Evolutionary conservation across 1,140 invertebrate species (phyloP), one percentile per base, ranked within the genome.

Genomic region (Prorops nasuta): DNA sequence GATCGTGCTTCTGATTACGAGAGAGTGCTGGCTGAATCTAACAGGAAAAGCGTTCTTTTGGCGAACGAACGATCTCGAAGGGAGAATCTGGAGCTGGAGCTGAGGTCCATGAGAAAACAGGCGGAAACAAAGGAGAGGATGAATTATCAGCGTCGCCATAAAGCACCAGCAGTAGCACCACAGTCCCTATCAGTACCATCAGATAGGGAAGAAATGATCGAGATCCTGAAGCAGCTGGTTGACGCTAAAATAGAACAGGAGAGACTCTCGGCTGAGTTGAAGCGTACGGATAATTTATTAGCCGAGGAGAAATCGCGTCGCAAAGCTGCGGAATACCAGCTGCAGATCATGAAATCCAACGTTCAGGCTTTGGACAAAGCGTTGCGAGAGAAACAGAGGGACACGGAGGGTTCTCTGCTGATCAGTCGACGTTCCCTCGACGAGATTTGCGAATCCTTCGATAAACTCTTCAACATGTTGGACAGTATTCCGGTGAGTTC

Each of bases 371-470:
- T 78, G n/a, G 71, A 77, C 32, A 42, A 56, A 3, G 45, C 45
- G 15, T 18, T 74, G 24, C 64, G 55, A 10, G 39, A 62, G 2
- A 74, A 70, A 14, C 66, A 77, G 2, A 46, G 37, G 1, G 65
- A 74, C 9, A 67, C 57, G 1, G 56, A 46, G 1, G 72, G 68
- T 1, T 74, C 50, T 18, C 28, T 76, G 3, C 38, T 74, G 16
- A 57, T 74, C 9, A 74, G 64, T 19, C 71, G 72, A 34, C 63
- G 71, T 1, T 71, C 67, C 0, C 40, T 74, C 31, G 64, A 73
- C 10, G 72, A 75, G 15, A 73, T 76, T 18, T 71, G 66, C 20
- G 12, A 14, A 1, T 67, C 63, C 0, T 74, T 77, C 16, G 59
- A 72, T 16, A 49, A 62, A 1, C 38, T 77, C 24, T 4, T 10